Evolutionary conservation across 2,888 invertebrate genomes (phyloP).

Genomic region (Torymus texanus): DNA sequence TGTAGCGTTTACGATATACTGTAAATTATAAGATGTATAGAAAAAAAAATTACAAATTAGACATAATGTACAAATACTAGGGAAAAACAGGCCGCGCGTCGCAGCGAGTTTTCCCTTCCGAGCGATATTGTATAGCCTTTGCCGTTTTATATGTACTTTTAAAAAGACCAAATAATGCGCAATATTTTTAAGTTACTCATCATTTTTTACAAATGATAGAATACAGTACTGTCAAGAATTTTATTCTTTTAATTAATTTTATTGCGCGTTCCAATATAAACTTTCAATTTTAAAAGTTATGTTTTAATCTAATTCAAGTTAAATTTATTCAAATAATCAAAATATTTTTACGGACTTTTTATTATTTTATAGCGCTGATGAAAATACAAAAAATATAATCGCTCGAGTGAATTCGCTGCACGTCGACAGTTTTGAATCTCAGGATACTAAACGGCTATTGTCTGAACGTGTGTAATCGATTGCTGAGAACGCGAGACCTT

Average conservation of each 20-base stretch:
- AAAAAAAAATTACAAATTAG: slow-evolving; percentile 31
- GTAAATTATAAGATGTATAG: slow-evolving; percentile 23
- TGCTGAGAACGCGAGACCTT: slow-evolving; percentile 14
- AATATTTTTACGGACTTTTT: not conserved
- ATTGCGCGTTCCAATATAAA: not conserved
- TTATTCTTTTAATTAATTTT: slow-evolving; percentile 1
- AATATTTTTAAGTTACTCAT: too few relatives aligned
- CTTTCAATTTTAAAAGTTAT: too few relatives aligned
- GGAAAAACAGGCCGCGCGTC: not conserved
- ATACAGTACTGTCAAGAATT: not conserved
- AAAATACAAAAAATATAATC: slow-evolving; percentile 7
- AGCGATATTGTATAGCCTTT: slow-evolving; percentile 12
- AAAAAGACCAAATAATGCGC: not conserved
- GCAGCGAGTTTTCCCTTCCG: slow-evolving; percentile 12
- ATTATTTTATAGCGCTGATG: not conserved
- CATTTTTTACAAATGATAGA: too few relatives aligned
- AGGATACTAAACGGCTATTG: slow-evolving; percentile 42
- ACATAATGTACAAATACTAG: slow-evolving; percentile 39
- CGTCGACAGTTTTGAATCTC: slow-evolving; percentile 49
- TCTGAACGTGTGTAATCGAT: slow-evolving; percentile 30
- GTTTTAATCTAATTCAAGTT: too few relatives aligned
- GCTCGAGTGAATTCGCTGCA: slow-evolving; percentile 23
- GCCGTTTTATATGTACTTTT: not conserved
- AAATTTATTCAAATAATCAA: too few relatives aligned
- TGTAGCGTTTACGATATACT: slow-evolving; percentile 38